Conservation (phyloP, 2,888 invertebrate genomes). For the Parnassius apollo region DNA sequence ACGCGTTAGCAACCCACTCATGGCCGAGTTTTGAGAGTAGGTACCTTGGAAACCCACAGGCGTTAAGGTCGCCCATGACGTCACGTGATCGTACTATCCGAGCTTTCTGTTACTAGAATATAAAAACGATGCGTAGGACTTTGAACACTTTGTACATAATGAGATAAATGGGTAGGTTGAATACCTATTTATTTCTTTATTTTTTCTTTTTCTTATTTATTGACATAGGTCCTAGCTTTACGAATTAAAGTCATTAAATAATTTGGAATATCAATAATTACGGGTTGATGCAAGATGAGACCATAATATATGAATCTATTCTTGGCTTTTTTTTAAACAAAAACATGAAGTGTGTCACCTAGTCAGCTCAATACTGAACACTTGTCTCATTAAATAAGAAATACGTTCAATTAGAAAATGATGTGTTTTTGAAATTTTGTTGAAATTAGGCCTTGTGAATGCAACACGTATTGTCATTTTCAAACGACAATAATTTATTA, state of each 20-base stretch:
- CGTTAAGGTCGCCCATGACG: slow-evolving; percentile 67
- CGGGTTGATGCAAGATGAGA: no score
- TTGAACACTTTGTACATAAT: background rate
- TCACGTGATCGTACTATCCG: slow-evolving; percentile 37
- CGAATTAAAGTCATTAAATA: no score
- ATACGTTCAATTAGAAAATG: no score
- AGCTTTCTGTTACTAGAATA: slow-evolving; percentile 16
- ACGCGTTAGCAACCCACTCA: slow-evolving; percentile 7
- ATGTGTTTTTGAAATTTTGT: no score
- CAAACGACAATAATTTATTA: slow-evolving; percentile 14
- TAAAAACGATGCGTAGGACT: slow-evolving; percentile 1
- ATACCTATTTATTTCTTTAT: background rate
- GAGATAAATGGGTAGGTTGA: background rate
- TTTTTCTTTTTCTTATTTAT: background rate
- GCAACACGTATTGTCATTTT: background rate
- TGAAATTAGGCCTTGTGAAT: background rate
- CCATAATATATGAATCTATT: no score
- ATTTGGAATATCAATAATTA: no score
- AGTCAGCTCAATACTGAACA: no score
- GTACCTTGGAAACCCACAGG: slow-evolving; percentile 41
- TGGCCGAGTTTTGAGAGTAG: slow-evolving; percentile 7
- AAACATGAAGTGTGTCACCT: no score
- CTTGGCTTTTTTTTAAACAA: no score
- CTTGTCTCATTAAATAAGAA: no score
- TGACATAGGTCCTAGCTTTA: no score